Evolutionary conservation across 2,888 invertebrate species (phyloP), one percentile per base, ranked within the genome.

Genomic region (Mycalesis mineus): DNA sequence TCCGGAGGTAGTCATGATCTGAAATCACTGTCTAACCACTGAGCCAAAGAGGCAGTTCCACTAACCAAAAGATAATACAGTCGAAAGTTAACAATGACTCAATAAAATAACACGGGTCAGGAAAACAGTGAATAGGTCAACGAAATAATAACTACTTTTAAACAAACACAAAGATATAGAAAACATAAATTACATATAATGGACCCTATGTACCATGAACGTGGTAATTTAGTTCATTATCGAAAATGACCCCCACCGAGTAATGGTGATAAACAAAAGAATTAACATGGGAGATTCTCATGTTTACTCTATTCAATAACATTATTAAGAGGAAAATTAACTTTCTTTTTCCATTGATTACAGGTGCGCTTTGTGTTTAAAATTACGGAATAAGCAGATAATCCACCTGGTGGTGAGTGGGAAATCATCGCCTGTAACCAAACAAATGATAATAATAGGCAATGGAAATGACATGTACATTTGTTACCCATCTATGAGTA

Each of bases 251-350:
- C 14, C 29, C 9, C 11, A 31, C 14, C 8, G 15, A 51, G 15
- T 11, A 1, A 5, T 40, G 6, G 7, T 14, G 33, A 31, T 14
- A 22, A 39, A 51, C 39, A 33, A 61, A 28, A 50, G 48, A 51
- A 53, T n/a, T 57, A 50, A 60, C 55, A 60, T 65, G 62, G 49
- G 65, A 60, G 31, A 36, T 49, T 66, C 65, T 48, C 66, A 65
- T 66, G 55, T 50, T 55, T 58, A 56, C 53, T 31, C 54, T 54
- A 63, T 65, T 65, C 17, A 28, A 37, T 37, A 39, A 39, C 13
- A 39, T 7, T 47, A 39, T 41, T 41, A 41, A 41, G 41, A 14
- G 40, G 7, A 41, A 28, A 39, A 39, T 39, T 31, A 33, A 47
- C 47, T 47, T 47, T 47, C 47, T 33, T 44, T 14, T 33, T 33